Percentiles rank a stretch among this genome's conserved stretches.
These are phyloP conservation scores for Cheilosia impressa DNA, from an alignment of 2,888 invertebrate species.

Conservation along the genomic window DNA sequence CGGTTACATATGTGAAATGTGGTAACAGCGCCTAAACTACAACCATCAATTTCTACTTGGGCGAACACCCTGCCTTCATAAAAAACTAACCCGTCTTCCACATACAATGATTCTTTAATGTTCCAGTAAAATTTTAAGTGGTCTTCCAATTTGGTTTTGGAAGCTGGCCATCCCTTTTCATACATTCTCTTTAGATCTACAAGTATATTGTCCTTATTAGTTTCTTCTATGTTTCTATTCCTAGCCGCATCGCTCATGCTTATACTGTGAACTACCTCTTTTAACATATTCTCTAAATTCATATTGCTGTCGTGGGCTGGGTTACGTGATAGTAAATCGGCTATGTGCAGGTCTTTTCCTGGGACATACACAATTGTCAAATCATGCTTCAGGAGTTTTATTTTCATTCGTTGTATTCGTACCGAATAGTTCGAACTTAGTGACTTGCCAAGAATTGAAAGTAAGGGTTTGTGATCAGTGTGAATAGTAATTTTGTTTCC, in stretches of 20 bases:
- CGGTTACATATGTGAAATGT: too few species aligned
- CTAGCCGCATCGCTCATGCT: too few species aligned
- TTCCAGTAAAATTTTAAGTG: constrained; percentile 41
- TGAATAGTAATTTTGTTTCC: constrained; percentile 29
- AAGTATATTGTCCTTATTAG: not conserved
- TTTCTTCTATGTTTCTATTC: too few species aligned
- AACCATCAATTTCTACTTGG: too few species aligned
- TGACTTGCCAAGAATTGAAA: constrained; percentile 18
- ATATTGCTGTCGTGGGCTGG: too few species aligned
- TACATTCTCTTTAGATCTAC: constrained; percentile 27
- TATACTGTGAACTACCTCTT: constrained; percentile 18
- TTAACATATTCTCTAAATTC: constrained; percentile 2
- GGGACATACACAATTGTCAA: too few species aligned
- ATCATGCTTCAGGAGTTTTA: too few species aligned
- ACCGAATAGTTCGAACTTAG: constrained; percentile 20
- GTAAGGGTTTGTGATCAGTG: constrained; percentile 33
- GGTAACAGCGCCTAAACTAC: too few species aligned
- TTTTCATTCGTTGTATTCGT: constrained; percentile 24
- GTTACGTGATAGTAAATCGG: too few species aligned
- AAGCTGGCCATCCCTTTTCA: constrained; percentile 19
- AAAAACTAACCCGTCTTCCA: constrained; percentile 11
- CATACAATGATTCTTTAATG: constrained; percentile 21
- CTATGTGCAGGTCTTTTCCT: too few species aligned
- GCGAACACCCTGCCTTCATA: too few species aligned
- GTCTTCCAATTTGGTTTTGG: constrained; percentile 32